Evolutionary conservation across 2,797 vertebrate genomes (phyloP), one percentile per base, ranked within the genome.

Genomic region (Cercopithecus hamlyni): DNA sequence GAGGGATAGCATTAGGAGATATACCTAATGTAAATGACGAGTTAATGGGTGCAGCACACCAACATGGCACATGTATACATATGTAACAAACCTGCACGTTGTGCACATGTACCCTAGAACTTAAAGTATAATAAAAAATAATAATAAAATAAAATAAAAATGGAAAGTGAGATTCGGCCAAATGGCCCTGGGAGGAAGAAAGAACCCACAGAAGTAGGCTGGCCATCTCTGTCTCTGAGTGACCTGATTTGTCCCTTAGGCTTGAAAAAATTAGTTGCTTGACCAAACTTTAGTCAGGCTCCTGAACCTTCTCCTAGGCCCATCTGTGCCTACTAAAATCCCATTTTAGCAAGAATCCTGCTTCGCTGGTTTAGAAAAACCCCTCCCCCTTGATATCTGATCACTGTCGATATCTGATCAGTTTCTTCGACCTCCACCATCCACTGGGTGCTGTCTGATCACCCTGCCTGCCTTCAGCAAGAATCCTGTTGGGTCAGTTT

Each of bases 91-190:
- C 48, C 48, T 50, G 48, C 48, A 50, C 4, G 4, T 50, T 50
- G 48, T 50, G 48, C 15, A 50, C 48, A 50, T 17, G 14, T 17
- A 50, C 48, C 48, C 48, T 50, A 50, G 48, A 50, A 50, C 48
- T 50, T 50, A 50, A 50, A 50, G 48, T 50, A 50, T 50, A 50
- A 50, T 15, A 50, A 50, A 15, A 50, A 48, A 5, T 0, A 48
- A 48, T 48, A 15, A 17, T 94, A 79, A 91, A 85, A 86, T 94
- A 79, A 91, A 85, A 86, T 94, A 79, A 91, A 85, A 86, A 61
- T 39, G 20, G 15, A 85, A 84, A 88, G 30, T 24, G 36, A 80
- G 41, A 55, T 86, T 88, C 73, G 48, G 22, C 10, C 4, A 7
- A 17, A 30, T 1, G 20, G 67, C 15, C 24, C 81, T 36, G 10